phyloP scores from a whole-genome alignment of 2,113 vertebrate genomes.

The Aptenodytes forsteri region DNA sequence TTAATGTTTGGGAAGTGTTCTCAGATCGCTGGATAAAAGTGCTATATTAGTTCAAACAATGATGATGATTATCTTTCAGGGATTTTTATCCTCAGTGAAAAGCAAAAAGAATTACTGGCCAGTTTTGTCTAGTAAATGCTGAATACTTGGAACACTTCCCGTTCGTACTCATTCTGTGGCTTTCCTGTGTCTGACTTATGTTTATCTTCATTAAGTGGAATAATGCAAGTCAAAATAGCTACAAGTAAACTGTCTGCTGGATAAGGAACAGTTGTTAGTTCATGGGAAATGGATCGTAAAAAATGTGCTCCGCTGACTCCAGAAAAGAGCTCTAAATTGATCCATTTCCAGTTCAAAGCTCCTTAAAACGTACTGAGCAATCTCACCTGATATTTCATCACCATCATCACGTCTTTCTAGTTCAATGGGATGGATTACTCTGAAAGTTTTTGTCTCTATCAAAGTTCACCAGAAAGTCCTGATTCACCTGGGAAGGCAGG shows the following conservation, averaged over 20 bases:
- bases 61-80: constrained; percentile 51
- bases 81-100: constrained; percentile 47
- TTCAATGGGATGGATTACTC: background rate
- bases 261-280: constrained; percentile 55
- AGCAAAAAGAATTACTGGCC: constrained; percentile 51
- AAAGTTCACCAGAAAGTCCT: background rate
- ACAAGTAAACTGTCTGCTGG: constrained; percentile 67
- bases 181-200: constrained; percentile 69
- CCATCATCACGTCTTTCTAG: background rate
- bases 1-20: constrained; percentile 26
- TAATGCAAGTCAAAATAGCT: constrained; percentile 69
- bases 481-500: background rate
- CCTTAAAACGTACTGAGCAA: constrained; percentile 16
- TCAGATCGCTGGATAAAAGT: constrained; percentile 23
- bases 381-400: constrained; percentile 49
- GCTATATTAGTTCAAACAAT: constrained; percentile 39
- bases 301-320: constrained; percentile 35
- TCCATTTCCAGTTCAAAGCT: constrained; percentile 52
- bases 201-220: constrained; percentile 70
- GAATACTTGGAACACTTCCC: constrained; percentile 59
- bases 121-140: constrained; percentile 57
- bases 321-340: constrained; percentile 45
- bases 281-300: constrained; percentile 60
- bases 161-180: constrained; percentile 23
- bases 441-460: background rate